Evolutionary conservation across 2,888 invertebrate species (phyloP).

Genomic region (Odontomyia ornata): DNA sequence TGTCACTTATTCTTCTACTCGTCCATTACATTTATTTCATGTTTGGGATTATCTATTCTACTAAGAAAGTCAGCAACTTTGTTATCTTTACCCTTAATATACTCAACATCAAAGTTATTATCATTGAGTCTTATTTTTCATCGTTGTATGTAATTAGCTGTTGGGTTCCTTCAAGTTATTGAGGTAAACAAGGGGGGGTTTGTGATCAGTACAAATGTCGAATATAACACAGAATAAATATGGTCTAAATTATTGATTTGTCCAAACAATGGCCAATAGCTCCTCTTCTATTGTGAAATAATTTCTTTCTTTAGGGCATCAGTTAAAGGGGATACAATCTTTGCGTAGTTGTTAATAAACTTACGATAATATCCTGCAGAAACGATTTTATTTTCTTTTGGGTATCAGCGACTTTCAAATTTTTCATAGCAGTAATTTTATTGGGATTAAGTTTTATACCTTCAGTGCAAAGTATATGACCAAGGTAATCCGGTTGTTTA

Average conservation of each 20-base stretch:
- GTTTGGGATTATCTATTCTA: not conserved
- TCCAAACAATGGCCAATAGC: conserved; percentile 56
- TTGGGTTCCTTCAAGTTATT: conserved; percentile 58
- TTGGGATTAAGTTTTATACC: too few species aligned
- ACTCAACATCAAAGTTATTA: conserved; percentile 51
- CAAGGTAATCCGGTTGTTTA: too few species aligned
- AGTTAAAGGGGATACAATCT: conserved; percentile 40
- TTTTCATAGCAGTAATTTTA: too few species aligned
- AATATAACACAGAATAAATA: conserved; percentile 58
- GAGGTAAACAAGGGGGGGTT: conserved; percentile 50
- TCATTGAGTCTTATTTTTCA: conserved; percentile 56
- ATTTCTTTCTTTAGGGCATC: conserved; percentile 52
- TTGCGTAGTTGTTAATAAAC: too few species aligned
- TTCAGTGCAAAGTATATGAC: too few species aligned
- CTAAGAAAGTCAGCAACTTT: conserved; percentile 39
- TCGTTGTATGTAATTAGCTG: conserved; percentile 56
- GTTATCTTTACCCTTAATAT: conserved; percentile 47
- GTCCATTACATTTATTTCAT: conserved; percentile 1
- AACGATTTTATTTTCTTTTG: too few species aligned
- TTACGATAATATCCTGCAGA: too few species aligned
- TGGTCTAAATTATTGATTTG: conserved; percentile 56
- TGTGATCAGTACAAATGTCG: conserved; percentile 58
- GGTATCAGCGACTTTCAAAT: too few species aligned
- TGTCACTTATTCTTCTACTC: not conserved
- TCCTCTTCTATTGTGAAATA: conserved; percentile 57